Base-by-base conservation (phyloP, 2,797 vertebrate species). In the Premnoplex brunnescens region DNA sequence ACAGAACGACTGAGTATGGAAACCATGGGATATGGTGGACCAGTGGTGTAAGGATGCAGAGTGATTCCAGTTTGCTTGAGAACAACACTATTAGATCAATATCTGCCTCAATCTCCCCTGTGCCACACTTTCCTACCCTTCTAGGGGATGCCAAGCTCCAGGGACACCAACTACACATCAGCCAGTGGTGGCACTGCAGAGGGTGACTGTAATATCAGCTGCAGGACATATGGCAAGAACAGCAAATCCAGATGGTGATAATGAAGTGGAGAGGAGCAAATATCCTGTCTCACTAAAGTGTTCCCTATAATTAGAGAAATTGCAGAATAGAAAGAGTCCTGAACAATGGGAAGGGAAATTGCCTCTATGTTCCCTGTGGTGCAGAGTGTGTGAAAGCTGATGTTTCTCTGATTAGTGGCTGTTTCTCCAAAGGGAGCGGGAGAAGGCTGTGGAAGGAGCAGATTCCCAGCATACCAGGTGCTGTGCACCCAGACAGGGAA, bases 181-280 rank as follows among this genome's bases (percentile, higher is more conserved):
- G 59, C n/a, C 3, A 2, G 68, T 0, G 0, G 19, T n/a, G 37
- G 46, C 46, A 75, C 34, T 36, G 28, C 20, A 8, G 43, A 66
- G 43, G 18, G n/a, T 36, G 67, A 15, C n/a, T 44, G 12, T 7
- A 36, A 67, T 64, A 64, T 37, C 89, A 85, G 46, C 63, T 54
- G 54, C 54, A 46, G 75, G 75, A 56, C 75, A n/a, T 18, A 58
- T 14, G 93, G 79, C 49, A 74, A n/a, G 13, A 91, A 52, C 83
- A 88, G 59, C 36, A 74, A 52, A 79, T 49, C 54, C 89, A 91
- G 85, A 55, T 75, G 68, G 78, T 75, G 85, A 92, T 75, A 85
- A 76, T 24, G 39, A 56, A 90, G 72, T 26, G 55, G 43, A 93
- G 75, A 74, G 52, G 34, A 80, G 44, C 59, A 87, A 88, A 85